Evolutionary conservation across 2,797 vertebrate species (phyloP).

Genomic region (Sebastes vulpes): DNA sequence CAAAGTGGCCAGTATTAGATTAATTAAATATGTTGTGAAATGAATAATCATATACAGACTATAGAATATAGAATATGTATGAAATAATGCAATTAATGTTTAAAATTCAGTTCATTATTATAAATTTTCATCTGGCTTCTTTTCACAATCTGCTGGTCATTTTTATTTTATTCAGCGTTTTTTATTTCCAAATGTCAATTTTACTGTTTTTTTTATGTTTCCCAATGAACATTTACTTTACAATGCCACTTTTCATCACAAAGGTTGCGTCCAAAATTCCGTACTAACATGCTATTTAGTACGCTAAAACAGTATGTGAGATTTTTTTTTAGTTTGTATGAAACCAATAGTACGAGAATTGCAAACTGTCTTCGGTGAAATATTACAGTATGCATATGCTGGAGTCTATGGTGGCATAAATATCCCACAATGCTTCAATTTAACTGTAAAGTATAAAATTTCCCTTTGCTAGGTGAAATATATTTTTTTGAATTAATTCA

Average conservation of each 20-base stretch:
- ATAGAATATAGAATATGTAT: not conserved
- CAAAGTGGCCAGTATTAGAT: constrained; percentile 16
- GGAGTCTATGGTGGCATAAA: too few relatives aligned
- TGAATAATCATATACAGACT: not conserved
- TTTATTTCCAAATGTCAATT: not conserved
- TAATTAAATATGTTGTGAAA: not conserved
- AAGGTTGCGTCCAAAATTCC: too few relatives aligned
- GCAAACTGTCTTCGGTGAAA: too few relatives aligned
- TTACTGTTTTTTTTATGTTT: not conserved
- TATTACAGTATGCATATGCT: too few relatives aligned
- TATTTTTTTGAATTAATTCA: too few relatives aligned
- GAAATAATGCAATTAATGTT: not conserved
- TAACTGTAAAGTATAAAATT: too few relatives aligned
- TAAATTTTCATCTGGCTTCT: not conserved
- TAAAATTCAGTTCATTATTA: not conserved
- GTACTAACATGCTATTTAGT: too few relatives aligned
- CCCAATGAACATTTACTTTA: not conserved
- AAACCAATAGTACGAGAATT: too few relatives aligned
- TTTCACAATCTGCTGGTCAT: not conserved
- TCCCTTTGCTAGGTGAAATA: too few relatives aligned
- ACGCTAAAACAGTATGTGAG: too few relatives aligned
- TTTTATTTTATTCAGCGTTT: not conserved
- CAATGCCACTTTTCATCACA: not conserved
- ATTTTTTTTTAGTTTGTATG: too few relatives aligned
- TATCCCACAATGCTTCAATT: too few relatives aligned